Evolutionary conservation across 2,113 vertebrate genomes (phyloP).

Genomic region (Pluvianellus socialis): DNA sequence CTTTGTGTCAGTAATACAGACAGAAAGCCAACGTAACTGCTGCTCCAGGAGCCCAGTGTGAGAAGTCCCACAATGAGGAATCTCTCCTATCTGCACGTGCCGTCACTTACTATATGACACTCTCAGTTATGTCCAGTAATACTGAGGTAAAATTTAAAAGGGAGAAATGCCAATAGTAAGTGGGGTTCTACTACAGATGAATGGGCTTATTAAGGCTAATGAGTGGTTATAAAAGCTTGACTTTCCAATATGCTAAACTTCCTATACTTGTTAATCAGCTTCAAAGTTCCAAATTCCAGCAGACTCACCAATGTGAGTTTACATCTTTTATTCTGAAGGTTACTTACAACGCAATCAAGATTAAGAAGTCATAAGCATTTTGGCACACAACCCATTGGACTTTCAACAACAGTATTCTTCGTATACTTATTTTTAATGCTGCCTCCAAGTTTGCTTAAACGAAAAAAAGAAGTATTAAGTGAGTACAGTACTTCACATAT

Average conservation of each 20-base stretch:
- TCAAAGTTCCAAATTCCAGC: background rate
- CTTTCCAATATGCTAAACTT: background rate
- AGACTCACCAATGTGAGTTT: background rate
- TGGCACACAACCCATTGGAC: background rate
- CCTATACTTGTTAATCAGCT: background rate
- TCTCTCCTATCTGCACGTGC: background rate
- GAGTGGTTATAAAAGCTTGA: background rate
- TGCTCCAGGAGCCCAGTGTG: no score
- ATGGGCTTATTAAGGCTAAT: background rate
- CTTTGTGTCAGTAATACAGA: background rate
- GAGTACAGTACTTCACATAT: background rate
- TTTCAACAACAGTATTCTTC: background rate
- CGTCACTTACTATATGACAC: accelerated
- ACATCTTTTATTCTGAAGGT: background rate
- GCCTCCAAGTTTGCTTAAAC: background rate
- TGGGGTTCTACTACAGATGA: background rate
- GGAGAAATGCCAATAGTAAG: background rate
- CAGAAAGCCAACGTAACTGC: background rate
- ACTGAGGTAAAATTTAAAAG: background rate
- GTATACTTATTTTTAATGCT: background rate
- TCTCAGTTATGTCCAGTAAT: background rate
- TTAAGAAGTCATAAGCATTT: background rate
- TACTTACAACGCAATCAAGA: background rate
- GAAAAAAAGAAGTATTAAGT: background rate
- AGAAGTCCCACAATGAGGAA: background rate